Base-by-base conservation (phyloP, 30 jellyfish, hydroid and myxozoan species). In the Hydractinia echinata region DNA sequence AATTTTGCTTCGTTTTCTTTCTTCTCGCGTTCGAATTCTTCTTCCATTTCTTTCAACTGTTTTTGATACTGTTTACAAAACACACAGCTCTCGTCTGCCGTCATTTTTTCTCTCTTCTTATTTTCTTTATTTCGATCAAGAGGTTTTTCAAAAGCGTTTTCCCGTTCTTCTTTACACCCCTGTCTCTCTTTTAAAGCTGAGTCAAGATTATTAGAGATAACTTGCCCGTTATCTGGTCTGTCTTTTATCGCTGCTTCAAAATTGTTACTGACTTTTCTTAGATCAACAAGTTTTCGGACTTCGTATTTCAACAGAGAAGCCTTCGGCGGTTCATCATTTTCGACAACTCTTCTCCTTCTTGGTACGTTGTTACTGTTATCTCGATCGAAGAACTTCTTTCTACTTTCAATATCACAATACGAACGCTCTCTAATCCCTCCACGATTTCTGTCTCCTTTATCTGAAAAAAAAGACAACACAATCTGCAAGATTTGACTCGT, bases 241-340 rank as follows among this genome's bases (percentile, higher is more conserved):
- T 13, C 39, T 7, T 13, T 64, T 13, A 64, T 64, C 19, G 19
- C 18, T 6, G 74, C 19, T 30, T 30, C 44, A 64, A 64, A 64
- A n/a, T 64, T 30, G 5, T 50, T 15, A 6, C 39, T 14, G 51
- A 44, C 60, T 77, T 54, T 55, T 77, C 60, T 66, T 55, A 77
- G 30, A 21, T 77, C 60, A 53, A 60, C 60, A 8, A 77, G 61
- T 48, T 55, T 55, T 60, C 85, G 15, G 49, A 77, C 76, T 54
- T 77, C 85, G 77, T 77, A 77, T 54, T 77, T 77, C 53, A 77
- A 21, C 76, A 77, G 30, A 4, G 85, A 51, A 54, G 85, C 85
- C 5, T 66, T 21, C 15, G 85, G 85, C 51, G 60, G 61, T 55
- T 60, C 81, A 13, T n/a, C 39, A 8, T 13, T 13, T 7, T 13